Conservation (phyloP, 2,113 vertebrate species). For the Maccullochella peelii region DNA sequence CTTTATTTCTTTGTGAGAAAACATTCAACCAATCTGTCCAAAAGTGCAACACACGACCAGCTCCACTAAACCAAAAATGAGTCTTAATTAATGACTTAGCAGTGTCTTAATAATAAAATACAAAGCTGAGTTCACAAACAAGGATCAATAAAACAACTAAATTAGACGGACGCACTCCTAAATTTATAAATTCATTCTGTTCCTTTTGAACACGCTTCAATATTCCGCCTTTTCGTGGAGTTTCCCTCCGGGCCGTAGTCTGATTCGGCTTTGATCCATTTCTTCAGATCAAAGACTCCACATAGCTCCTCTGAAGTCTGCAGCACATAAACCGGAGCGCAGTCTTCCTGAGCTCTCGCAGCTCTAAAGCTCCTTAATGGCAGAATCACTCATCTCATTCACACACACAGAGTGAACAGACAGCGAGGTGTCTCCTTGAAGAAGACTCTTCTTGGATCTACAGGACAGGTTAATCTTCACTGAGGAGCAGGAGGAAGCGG, state of each 20-base stretch:
- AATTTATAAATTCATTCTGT: slow-evolving; percentile 20
- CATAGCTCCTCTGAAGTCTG: slow-evolving; percentile 40
- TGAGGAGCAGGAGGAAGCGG: neutral
- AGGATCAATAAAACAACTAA: slow-evolving; percentile 13
- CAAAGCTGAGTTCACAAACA: slow-evolving; percentile 8
- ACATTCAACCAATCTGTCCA: neutral
- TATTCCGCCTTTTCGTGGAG: slow-evolving; percentile 49
- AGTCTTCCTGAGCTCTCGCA: slow-evolving; percentile 26
- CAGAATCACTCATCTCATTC: slow-evolving; percentile 15
- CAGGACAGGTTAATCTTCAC: neutral
- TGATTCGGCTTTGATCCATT: slow-evolving; percentile 53
- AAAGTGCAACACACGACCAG: neutral
- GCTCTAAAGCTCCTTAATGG: slow-evolving; percentile 12
- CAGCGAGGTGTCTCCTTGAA: neutral
- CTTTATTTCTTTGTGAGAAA: neutral
- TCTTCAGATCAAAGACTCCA: slow-evolving; percentile 63
- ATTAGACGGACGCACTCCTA: slow-evolving; percentile 7
- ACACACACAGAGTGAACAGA: neutral
- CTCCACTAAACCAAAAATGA: neutral
- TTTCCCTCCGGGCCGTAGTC: slow-evolving; percentile 25
- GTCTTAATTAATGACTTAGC: neutral
- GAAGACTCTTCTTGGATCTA: slow-evolving; percentile 13
- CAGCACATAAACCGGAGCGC: slow-evolving; percentile 38
- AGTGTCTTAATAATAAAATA: neutral
- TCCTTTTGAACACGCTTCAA: slow-evolving; percentile 26